Conservation (phyloP, 2,113 vertebrate species). For the Saccopteryx leptura region DNA sequence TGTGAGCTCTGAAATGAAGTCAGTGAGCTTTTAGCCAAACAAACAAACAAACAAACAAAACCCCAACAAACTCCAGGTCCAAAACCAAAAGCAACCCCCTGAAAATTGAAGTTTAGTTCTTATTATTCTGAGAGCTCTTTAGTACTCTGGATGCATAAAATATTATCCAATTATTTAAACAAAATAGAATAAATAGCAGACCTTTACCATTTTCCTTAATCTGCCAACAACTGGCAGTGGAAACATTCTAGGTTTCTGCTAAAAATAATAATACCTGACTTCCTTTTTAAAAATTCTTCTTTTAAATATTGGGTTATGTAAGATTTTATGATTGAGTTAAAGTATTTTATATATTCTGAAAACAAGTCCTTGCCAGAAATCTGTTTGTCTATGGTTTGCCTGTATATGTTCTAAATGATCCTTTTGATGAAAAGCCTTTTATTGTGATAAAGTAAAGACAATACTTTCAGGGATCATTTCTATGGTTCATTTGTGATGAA, state of each 20-base stretch:
- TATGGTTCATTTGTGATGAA: too few species aligned
- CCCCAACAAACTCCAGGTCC: not conserved
- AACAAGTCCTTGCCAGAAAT: constrained; percentile 6
- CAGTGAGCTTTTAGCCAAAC: not conserved
- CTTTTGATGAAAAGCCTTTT: constrained; percentile 16
- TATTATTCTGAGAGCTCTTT: not conserved
- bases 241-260: not conserved
- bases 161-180: constrained; percentile 26
- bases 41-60: not conserved
- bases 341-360: not conserved
- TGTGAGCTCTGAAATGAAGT: constrained; percentile 24
- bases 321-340: not conserved
- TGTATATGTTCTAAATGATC: not conserved
- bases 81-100: not conserved
- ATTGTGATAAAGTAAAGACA: not conserved
- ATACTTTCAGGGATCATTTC: too few species aligned
- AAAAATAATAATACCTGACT: not conserved
- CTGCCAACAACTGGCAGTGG: not conserved
- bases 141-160: not conserved
- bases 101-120: not conserved
- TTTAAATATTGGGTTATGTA: not conserved
- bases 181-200: constrained; percentile 16
- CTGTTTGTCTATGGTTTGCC: not conserved
- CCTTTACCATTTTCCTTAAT: not conserved
- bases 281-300: not conserved